Evolutionary conservation across 2,797 vertebrate species (phyloP).

Genomic region (Sebastes trivittatus): DNA sequence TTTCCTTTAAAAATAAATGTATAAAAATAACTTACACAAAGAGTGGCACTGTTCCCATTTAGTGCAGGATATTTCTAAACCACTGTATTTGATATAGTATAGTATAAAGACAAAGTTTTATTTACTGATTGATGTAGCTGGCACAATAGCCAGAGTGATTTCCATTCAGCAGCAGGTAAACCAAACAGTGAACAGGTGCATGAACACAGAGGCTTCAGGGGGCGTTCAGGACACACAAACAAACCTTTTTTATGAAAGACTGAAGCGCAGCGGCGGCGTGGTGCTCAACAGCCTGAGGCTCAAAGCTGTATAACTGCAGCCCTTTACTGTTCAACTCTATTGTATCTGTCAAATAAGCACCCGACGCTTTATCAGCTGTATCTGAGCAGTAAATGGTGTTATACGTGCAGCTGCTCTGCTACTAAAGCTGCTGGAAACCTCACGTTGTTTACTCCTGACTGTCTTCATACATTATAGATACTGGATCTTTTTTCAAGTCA

Average conservation of each 20-base stretch:
- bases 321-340: background rate
- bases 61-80: background rate
- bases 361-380: background rate
- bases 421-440: constrained; percentile 8
- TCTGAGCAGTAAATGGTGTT: background rate
- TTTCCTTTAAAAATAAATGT: constrained; percentile 29
- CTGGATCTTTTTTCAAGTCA: constrained; percentile 35
- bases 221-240: constrained; percentile 37
- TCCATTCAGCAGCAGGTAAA: constrained; percentile 41
- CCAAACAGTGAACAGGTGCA: constrained; percentile 62
- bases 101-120: background rate
- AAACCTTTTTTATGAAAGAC: constrained; percentile 16
- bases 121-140: background rate
- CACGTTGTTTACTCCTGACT: constrained; percentile 8
- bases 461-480: constrained; percentile 47
- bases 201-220: constrained; percentile 23
- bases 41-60: background rate
- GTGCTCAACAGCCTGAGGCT: background rate
- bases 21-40: constrained; percentile 32
- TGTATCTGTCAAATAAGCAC: background rate
- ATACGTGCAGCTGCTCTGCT: background rate
- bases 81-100: background rate
- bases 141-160: constrained; percentile 13
- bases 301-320: background rate
- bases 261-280: background rate